Evolutionary conservation across 2,797 vertebrate species (phyloP).

Genomic region (Phrynocephalus forsythii): DNA sequence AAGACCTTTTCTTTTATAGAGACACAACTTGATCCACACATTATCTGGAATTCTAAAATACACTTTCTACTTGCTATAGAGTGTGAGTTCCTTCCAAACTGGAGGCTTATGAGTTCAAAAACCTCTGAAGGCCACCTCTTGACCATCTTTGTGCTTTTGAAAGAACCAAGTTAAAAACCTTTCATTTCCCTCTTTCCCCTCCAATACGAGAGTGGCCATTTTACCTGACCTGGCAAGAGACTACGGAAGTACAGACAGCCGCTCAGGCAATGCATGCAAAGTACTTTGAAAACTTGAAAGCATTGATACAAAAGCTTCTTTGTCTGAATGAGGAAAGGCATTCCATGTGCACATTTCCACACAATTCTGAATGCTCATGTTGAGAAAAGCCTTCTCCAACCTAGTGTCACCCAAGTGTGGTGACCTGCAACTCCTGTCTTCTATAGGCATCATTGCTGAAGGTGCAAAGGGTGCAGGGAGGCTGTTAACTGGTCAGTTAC

Average conservation of each 20-base stretch:
- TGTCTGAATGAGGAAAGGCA: not conserved
- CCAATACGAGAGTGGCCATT: no score
- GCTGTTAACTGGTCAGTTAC: not conserved
- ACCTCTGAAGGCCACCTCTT: no score
- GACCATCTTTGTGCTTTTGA: no score
- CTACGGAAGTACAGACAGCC: not conserved
- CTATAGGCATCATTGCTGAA: not conserved
- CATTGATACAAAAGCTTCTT: not conserved
- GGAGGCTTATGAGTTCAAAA: no score
- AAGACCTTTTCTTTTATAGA: no score
- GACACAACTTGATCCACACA: not conserved
- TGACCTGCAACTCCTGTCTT: not conserved
- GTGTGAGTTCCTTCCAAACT: no score
- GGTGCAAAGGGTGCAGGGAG: not conserved
- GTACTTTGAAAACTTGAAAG: not conserved
- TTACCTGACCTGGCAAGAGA: not conserved
- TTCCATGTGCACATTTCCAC: not conserved
- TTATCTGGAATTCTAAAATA: not conserved
- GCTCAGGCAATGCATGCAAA: not conserved
- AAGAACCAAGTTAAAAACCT: no score
- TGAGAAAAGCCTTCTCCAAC: not conserved
- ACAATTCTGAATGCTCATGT: not conserved
- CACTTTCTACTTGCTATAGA: no score
- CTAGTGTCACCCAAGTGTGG: not conserved
- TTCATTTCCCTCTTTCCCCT: no score